These are phyloP conservation scores for Tor tambroides DNA, from an alignment of 2,113 vertebrate genomes.

Conservation along the genomic window DNA sequence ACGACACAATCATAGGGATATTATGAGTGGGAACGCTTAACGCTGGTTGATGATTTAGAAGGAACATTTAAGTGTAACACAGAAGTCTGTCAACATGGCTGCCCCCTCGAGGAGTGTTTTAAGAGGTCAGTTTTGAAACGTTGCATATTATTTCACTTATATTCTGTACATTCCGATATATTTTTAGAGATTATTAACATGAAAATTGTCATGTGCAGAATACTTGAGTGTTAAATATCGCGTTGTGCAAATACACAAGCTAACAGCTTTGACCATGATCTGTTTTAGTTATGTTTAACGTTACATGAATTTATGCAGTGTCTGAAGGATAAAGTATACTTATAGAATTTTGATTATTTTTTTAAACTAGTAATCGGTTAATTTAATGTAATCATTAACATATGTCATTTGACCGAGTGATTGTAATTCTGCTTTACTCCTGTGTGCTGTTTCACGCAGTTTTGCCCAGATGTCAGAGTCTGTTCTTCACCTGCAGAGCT, in stretches of 20 bases:
- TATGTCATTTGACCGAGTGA: not conserved
- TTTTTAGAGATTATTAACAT: not conserved
- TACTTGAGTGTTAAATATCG: not conserved
- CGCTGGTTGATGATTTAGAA: conserved; percentile 52
- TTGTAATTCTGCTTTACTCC: not conserved
- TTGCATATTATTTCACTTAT: not conserved
- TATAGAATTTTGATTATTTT: not conserved
- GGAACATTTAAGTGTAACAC: conserved; percentile 47
- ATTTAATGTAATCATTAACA: not conserved
- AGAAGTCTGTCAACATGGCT: conserved; percentile 69
- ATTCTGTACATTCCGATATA: not conserved
- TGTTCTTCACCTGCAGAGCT: conserved; percentile 55
- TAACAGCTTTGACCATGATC: not conserved
- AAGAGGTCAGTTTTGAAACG: conserved; percentile 74
- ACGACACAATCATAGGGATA: not conserved
- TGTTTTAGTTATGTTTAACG: not conserved
- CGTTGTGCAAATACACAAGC: not conserved
- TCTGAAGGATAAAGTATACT: not conserved
- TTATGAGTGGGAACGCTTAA: conserved; percentile 43
- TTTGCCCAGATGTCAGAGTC: conserved; percentile 67
- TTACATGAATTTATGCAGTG: not conserved
- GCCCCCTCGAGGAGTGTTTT: conserved; percentile 60
- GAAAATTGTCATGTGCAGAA: not conserved
- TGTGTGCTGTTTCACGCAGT: conserved; percentile 59
- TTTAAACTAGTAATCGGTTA: not conserved